Conservation (phyloP, 2,888 invertebrate species). For the Keiferia lycopersicella region DNA sequence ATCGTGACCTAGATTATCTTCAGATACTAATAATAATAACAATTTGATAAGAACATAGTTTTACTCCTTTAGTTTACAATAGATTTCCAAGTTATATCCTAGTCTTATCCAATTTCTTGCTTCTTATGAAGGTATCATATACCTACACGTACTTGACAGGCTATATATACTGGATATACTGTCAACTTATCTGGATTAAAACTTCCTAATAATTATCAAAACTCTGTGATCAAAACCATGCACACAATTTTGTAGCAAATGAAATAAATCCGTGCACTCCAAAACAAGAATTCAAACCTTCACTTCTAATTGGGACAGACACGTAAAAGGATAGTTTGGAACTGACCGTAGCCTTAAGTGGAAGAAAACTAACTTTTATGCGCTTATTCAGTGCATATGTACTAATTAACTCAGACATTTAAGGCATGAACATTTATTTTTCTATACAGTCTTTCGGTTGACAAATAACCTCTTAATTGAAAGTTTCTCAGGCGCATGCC, state of each 20-base stretch:
- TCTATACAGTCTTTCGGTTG: constrained; percentile 34
- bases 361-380: constrained; percentile 44
- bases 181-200: constrained; percentile 5
- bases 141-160: too few species aligned
- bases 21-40: constrained; percentile 1
- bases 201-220: constrained; percentile 40
- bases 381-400: constrained; percentile 49
- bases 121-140: too few species aligned
- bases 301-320: constrained; percentile 58
- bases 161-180: too few species aligned
- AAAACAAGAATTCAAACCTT: constrained; percentile 42
- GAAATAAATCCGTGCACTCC: constrained; percentile 40
- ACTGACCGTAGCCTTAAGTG: constrained; percentile 41
- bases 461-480: constrained; percentile 53
- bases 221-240: constrained; percentile 35
- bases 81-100: not conserved
- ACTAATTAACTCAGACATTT: constrained; percentile 56
- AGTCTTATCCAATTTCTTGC: too few species aligned
- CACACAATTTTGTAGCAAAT: constrained; percentile 38
- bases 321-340: constrained; percentile 46
- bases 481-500: constrained; percentile 51
- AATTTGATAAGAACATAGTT: not conserved
- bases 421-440: constrained; percentile 29
- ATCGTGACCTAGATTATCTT: not conserved
- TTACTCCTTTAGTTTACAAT: not conserved